Percentiles rank a stretch among this genome's conserved stretches.
These are phyloP conservation scores for Syrmaticus mikado DNA, from an alignment of 2,113 vertebrate genomes.

Conservation along the genomic window DNA sequence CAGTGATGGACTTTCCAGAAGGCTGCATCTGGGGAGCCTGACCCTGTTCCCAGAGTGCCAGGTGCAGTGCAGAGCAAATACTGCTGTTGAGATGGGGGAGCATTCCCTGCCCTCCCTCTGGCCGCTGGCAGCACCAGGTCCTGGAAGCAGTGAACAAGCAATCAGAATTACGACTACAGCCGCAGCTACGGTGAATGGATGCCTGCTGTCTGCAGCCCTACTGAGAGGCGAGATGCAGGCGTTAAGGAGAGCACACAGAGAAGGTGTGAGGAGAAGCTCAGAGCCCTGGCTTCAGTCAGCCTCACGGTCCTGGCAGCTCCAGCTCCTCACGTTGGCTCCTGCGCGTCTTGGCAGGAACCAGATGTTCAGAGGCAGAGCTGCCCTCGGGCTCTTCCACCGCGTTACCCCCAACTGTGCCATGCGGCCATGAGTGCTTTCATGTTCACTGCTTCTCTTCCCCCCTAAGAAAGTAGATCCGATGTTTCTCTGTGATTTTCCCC, in stretches of 20 bases:
- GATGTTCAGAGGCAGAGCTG: background rate
- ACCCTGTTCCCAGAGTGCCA: background rate
- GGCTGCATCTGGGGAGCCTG: background rate
- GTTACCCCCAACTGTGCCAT: background rate
- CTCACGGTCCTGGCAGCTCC: background rate
- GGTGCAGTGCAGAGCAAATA: background rate
- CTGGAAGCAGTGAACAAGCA: background rate
- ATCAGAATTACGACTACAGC: background rate
- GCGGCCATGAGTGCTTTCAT: background rate
- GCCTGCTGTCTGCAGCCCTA: background rate
- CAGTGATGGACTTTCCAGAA: background rate
- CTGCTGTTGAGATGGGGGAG: background rate
- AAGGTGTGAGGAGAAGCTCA: background rate
- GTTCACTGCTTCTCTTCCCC: background rate
- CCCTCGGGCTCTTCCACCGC: background rate
- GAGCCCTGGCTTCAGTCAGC: background rate
- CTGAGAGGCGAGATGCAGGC: background rate
- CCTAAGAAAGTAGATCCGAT: background rate
- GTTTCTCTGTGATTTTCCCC: conserved; percentile 2
- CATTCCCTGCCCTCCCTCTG: background rate
- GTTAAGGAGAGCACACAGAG: background rate
- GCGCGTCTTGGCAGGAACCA: background rate
- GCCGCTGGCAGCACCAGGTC: rapidly evolving
- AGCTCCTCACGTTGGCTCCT: background rate
- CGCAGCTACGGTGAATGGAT: background rate